Conservation (phyloP, 2,113 vertebrate genomes). For the Turdus rufiventris region DNA sequence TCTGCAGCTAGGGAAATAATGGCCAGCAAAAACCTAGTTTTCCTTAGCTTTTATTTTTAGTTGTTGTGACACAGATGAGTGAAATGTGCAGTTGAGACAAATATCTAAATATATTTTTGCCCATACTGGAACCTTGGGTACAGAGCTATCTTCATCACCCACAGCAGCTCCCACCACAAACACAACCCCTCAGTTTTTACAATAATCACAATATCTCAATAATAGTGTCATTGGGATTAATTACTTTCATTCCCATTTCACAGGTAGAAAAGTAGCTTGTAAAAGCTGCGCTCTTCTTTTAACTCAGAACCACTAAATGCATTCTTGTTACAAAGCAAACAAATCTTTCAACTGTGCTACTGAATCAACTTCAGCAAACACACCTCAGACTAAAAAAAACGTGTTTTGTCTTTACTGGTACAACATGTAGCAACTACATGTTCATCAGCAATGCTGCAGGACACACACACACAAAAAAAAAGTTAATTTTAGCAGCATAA, state of each 20-base stretch:
- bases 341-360: not conserved
- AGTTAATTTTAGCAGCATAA: constrained; percentile 17
- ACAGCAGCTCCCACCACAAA: not conserved
- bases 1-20: not conserved
- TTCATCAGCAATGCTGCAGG: not conserved
- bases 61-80: not conserved
- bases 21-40: not conserved
- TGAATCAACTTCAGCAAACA: not conserved
- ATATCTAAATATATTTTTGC: constrained; percentile 8
- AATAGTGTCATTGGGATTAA: not conserved
- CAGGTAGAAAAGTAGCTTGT: not conserved
- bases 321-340: not conserved
- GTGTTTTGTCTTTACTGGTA: not conserved
- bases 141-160: not conserved
- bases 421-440: not conserved
- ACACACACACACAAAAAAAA: not conserved
- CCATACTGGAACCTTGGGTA: not conserved
- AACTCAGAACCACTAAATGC: not conserved
- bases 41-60: not conserved
- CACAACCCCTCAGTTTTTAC: not conserved
- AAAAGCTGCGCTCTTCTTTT: not conserved
- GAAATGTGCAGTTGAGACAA: not conserved
- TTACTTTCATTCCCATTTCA: not conserved
- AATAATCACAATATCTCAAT: not conserved
- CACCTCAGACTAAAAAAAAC: not conserved